These are phyloP conservation scores for Haliclystus octoradiatus DNA, from an alignment of 30 jellyfish, hydroid and myxozoan genomes.

Conservation along the genomic window DNA sequence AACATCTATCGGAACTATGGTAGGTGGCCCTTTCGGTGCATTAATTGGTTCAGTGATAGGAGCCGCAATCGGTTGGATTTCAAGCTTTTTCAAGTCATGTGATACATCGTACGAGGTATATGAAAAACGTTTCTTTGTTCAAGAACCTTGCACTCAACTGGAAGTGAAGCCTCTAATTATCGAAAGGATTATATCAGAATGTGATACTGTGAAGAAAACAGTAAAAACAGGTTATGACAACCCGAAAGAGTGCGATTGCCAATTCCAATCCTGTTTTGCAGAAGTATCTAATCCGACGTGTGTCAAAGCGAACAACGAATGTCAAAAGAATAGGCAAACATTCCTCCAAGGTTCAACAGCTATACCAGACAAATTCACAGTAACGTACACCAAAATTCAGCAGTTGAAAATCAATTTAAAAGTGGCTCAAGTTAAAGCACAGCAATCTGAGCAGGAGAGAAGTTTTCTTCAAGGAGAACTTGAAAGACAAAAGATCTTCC, in stretches of 20 bases:
- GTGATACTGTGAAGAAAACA: background rate
- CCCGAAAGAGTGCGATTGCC: conserved; percentile 37
- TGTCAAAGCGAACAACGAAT: conserved; percentile 3
- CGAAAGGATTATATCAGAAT: background rate
- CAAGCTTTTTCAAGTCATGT: conserved; percentile 35
- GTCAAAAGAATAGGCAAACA: conserved; percentile 6
- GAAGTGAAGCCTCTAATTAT: background rate
- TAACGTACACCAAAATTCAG: conserved; percentile 16
- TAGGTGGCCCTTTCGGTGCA: conserved; percentile 11
- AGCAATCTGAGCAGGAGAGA: conserved; percentile 16
- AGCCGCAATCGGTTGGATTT: conserved; percentile 8
- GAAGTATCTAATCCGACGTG: conserved; percentile 20
- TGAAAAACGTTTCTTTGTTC: background rate
- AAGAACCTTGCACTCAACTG: background rate
- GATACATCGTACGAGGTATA: conserved; percentile 29
- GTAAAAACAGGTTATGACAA: conserved; percentile 4
- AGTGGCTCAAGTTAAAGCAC: background rate
- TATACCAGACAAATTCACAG: conserved; percentile 18
- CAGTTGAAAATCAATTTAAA: background rate
- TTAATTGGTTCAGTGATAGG: conserved; percentile 21
- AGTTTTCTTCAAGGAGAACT: conserved; percentile 9
- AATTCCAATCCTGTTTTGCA: conserved; percentile 14
- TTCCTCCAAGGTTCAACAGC: conserved; percentile 10
- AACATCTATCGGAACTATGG: conserved; percentile 6
- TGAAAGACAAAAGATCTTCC: conserved; percentile 7